A percentile compares a stretch with the other conserved stretches of the same genome.
phyloP scores from a whole-genome alignment of 2,888 invertebrate species.

The Eudasyphora cyanicolor region DNA sequence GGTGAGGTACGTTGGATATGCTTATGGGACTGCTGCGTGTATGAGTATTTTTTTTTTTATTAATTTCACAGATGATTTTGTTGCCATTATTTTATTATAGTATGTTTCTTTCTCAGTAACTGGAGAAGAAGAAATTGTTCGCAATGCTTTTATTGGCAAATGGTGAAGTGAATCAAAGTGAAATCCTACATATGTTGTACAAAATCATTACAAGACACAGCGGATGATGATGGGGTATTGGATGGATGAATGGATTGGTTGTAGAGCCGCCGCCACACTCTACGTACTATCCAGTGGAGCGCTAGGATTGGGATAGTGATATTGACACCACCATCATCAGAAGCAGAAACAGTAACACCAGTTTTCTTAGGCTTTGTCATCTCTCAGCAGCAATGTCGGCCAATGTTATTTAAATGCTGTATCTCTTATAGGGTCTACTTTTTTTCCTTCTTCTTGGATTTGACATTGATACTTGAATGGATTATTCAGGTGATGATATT shows the following conservation, averaged over 20 bases:
- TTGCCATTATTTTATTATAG: conserved; percentile 19
- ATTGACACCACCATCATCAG: not conserved
- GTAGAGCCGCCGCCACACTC: not conserved
- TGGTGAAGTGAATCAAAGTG: conserved; percentile 5
- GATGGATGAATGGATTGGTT: not conserved
- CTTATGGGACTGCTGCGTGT: not conserved
- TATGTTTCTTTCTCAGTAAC: conserved; percentile 23
- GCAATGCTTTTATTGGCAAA: too few relatives aligned
- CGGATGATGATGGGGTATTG: not conserved
- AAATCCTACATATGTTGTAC: conserved; percentile 23
- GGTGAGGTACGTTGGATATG: too few relatives aligned
- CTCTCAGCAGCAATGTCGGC: not conserved
- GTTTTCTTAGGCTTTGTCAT: not conserved
- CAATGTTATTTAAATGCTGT: not conserved
- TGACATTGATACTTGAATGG: conserved; percentile 25
- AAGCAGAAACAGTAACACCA: not conserved
- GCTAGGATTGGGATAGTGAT: not conserved
- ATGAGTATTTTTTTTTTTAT: not conserved
- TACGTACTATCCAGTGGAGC: too few relatives aligned
- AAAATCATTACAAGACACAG: conserved; percentile 9
- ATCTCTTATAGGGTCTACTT: not conserved
- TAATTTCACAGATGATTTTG: conserved; percentile 39
- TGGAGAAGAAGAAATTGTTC: conserved; percentile 38
- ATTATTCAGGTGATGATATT: not conserved
- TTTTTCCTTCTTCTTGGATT: not conserved